Evolutionary conservation across 2,797 vertebrate species (phyloP).

Genomic region (Astyanax mexicanus): DNA sequence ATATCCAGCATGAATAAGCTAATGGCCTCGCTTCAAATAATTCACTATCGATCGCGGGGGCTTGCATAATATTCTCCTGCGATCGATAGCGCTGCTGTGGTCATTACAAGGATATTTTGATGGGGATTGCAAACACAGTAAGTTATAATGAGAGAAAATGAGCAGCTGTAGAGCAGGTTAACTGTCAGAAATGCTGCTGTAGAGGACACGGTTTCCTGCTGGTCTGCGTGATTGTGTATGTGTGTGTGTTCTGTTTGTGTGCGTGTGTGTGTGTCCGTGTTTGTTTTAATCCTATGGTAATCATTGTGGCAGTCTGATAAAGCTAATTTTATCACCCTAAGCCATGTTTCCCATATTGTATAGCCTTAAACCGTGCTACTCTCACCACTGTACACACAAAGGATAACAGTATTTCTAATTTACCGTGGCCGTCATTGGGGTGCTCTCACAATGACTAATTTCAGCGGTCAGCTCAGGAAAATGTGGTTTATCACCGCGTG

Average conservation of each 20-base stretch:
- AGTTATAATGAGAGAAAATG: slow-evolving; percentile 41
- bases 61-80: slow-evolving; percentile 44
- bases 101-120: slow-evolving; percentile 52
- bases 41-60: slow-evolving; percentile 51
- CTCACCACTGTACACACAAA: slow-evolving; percentile 3
- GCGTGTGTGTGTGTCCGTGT: slow-evolving; percentile 35
- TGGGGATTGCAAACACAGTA: slow-evolving; percentile 30
- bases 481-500: slow-evolving; percentile 44
- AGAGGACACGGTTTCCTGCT: slow-evolving; percentile 15
- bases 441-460: slow-evolving; percentile 38
- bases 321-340: slow-evolving; percentile 7
- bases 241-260: slow-evolving; percentile 38
- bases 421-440: slow-evolving; percentile 12
- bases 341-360: not conserved
- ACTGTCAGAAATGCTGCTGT: slow-evolving; percentile 12
- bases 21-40: slow-evolving; percentile 50
- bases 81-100: slow-evolving; percentile 30
- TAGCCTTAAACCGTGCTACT: not conserved
- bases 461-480: slow-evolving; percentile 35
- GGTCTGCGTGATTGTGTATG: slow-evolving; percentile 27
- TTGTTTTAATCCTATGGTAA: slow-evolving; percentile 35
- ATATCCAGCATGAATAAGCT: slow-evolving; percentile 47
- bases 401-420: slow-evolving; percentile 32
- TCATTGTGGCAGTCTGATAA: slow-evolving; percentile 22
- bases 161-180: slow-evolving; percentile 30